These are phyloP conservation scores for Panzeria rudis DNA, from an alignment of 2,888 invertebrate species.

Conservation along the genomic window DNA sequence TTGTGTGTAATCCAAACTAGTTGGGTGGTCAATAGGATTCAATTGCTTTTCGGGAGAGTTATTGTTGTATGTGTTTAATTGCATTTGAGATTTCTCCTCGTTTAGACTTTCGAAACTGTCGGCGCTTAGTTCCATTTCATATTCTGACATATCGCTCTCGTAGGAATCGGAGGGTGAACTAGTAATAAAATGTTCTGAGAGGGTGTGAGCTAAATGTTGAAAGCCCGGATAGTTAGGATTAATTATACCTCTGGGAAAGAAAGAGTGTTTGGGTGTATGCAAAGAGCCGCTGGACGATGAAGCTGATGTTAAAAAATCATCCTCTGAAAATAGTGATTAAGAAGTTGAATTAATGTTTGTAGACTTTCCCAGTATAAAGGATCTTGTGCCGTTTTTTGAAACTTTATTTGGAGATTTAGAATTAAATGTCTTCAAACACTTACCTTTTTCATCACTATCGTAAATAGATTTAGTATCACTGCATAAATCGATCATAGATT, in stretches of 20 bases:
- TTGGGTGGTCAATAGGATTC: slow-evolving; percentile 44
- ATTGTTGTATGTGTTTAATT: slow-evolving; percentile 63
- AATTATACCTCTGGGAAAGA: slow-evolving; percentile 88
- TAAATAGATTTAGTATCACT: slow-evolving; percentile 71
- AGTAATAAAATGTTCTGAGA: slow-evolving; percentile 84
- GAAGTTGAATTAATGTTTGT: background rate
- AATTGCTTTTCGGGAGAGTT: slow-evolving; percentile 56
- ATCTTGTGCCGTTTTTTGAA: no score
- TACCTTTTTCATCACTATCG: slow-evolving; percentile 73
- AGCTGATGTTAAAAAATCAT: slow-evolving; percentile 71
- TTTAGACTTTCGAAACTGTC: slow-evolving; percentile 77
- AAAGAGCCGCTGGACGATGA: slow-evolving; percentile 72
- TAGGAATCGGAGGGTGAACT: slow-evolving; percentile 82
- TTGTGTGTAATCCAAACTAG: slow-evolving; percentile 42
- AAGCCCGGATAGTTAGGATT: slow-evolving; percentile 94
- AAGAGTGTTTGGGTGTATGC: slow-evolving; percentile 75
- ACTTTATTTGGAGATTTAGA: background rate
- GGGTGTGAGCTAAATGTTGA: slow-evolving; percentile 90
- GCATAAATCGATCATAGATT: slow-evolving; percentile 73
- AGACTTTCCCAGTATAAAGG: no score
- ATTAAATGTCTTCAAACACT: background rate
- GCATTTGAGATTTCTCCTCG: slow-evolving; percentile 82
- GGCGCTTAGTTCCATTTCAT: slow-evolving; percentile 80
- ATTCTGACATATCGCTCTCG: slow-evolving; percentile 81
- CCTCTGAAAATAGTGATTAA: slow-evolving; percentile 60